Evolutionary conservation across 2,113 vertebrate species (phyloP), one percentile per base, ranked within the genome.

Genomic region (Pyxicephalus adspersus): DNA sequence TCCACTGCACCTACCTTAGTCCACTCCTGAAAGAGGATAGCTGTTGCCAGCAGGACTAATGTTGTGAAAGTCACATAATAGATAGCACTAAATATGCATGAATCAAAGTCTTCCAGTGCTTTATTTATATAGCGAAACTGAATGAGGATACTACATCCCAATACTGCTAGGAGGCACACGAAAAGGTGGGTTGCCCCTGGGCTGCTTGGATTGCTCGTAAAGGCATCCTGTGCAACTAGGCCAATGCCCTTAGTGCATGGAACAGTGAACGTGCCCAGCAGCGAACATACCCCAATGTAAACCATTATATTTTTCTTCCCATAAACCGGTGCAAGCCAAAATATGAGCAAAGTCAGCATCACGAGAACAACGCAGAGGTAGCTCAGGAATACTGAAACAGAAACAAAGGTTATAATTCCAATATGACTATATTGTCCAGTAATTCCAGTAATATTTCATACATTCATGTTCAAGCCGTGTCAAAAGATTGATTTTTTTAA

Each of bases 111-210:
- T 90, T 98, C 94, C 81, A 99, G 85, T 2, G 97, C 98, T 88
- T 95, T 96, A 87, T 96, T 99, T 91, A 99, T 98, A 85, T 95
- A 99, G 77, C 93, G 89, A 89, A 99, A 99, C 91, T 99, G 98
- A 61, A 95, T 91, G 20, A 97, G 91, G 86, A 98, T 93, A 90
- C 97, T 96, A 90, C 93, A 89, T 22, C 92, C 87, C 50, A 99
- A 91, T 64, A 95, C 94, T 57, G 89, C 94, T 87, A 98, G 83
- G 57, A 99, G 91, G 73, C 90, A 90, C 84, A 96, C 83, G 86
- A 96, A 97, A 66, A 99, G 92, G 79, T 87, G 87, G 74, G 92
- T 88, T 63, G 95, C 94, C 74, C 94, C 88, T 87, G 88, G 85
- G 78, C 91, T 94, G 0, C 86, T 87, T 0, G 94, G 89, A 28